Conservation (phyloP, 64 coral and sea anemone species). For the Stichodactyla mertensii region DNA sequence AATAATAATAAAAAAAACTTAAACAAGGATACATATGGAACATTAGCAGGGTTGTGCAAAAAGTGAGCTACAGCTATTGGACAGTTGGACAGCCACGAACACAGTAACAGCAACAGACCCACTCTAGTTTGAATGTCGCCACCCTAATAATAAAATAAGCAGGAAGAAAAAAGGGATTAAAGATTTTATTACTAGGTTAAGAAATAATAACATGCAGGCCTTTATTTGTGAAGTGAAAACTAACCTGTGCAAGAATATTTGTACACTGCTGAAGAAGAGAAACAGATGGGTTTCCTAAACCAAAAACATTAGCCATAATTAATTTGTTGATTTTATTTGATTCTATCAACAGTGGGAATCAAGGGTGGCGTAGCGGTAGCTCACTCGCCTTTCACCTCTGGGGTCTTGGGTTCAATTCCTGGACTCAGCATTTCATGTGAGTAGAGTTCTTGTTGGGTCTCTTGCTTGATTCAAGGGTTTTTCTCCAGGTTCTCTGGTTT, state of each 20-base stretch:
- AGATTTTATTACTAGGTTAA: too few species aligned
- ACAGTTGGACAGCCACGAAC: constrained; percentile 86
- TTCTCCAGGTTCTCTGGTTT: too few species aligned
- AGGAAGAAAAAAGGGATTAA: not conserved
- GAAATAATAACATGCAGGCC: not conserved
- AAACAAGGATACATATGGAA: constrained; percentile 96
- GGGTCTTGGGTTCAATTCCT: too few species aligned
- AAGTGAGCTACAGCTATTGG: constrained; percentile 86
- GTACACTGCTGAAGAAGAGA: constrained; percentile 94
- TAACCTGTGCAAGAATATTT: constrained; percentile 94
- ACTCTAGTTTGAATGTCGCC: constrained; percentile 79
- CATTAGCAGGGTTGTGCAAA: constrained; percentile 79
- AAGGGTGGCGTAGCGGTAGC: too few species aligned
- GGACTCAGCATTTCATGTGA: too few species aligned
- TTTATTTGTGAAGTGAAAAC: not conserved
- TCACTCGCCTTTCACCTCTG: too few species aligned
- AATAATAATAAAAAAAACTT: not conserved
- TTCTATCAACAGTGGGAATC: too few species aligned
- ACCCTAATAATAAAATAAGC: constrained; percentile 33
- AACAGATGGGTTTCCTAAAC: constrained; percentile 86
- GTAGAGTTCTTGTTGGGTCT: too few species aligned
- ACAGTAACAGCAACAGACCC: constrained; percentile 75
- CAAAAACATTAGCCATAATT: not conserved
- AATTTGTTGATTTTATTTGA: not conserved
- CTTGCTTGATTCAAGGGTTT: too few species aligned